Evolutionary conservation across 2,797 vertebrate genomes (phyloP), one percentile per base, ranked within the genome.

Genomic region (Lacerta agilis): DNA sequence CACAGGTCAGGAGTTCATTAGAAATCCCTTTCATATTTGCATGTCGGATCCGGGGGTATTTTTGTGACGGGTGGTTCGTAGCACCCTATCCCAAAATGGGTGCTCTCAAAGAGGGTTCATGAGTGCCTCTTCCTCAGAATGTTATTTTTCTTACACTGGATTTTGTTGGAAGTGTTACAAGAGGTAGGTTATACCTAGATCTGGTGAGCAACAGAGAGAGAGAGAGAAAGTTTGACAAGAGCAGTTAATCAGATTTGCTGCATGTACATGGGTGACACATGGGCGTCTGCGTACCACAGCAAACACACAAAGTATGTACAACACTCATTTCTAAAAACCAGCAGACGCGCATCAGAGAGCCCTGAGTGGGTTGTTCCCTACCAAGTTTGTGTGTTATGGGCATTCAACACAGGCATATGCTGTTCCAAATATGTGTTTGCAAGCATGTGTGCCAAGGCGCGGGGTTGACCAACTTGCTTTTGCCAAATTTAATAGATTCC

Each of bases 1-100:
- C 97, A 25, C 98, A 99, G 98, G 98, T 98, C 90, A 92, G 89
- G n/a, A 90, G 55, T 55, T 79, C 4, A 25, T 73, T 72, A 49
- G 25, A 23, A 41, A 69, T 77, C 29, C 18, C 27, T 72, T 77
- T n/a, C 45, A 5, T 69, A 49, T 25, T 38, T 86, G 4, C 25
- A 27, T 41, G 17, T 80, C 13, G 38, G 64, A n/a, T 67, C 10
- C 11, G 8, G 3, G 27, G 38, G 41, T 36, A 13, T 41, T 36
- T 86, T 41, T 71, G 29, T 82, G 27, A 38, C 1, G 5, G 64
- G 17, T 43, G 73, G 18, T 23, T 66, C n/a, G n/a, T n/a, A n/a
- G n/a, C n/a, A n/a, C n/a, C n/a, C n/a, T n/a, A n/a, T n/a, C n/a
- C n/a, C n/a, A 2, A 36, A 41, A 67, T n/a, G 29, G 13, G 23